Evolutionary conservation across 2,113 vertebrate species (phyloP).

Genomic region (Drymodes brunneopygia): DNA sequence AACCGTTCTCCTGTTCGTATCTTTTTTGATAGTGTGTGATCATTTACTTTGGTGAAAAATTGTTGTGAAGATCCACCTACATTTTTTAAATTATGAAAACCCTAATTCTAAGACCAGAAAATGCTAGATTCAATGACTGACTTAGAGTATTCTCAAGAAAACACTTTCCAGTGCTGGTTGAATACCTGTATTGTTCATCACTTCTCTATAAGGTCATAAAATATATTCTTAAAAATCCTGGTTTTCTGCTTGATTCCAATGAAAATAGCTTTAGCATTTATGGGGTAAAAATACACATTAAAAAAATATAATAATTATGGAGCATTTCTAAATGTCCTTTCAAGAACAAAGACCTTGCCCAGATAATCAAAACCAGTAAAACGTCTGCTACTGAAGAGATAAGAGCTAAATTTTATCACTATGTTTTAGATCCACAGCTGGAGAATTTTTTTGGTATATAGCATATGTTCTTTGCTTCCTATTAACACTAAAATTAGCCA

Average conservation of each 20-base stretch:
- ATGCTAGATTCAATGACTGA: neutral
- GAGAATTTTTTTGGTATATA: neutral
- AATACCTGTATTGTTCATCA: neutral
- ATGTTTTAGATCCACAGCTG: neutral
- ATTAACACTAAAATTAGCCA: neutral
- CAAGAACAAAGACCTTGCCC: neutral
- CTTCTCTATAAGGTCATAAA: neutral
- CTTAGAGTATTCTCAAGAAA: neutral
- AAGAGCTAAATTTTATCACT: neutral
- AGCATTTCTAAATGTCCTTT: neutral
- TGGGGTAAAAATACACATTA: rapidly evolving
- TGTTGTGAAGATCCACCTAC: neutral
- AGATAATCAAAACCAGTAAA: neutral
- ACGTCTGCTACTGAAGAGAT: neutral
- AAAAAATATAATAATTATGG: neutral
- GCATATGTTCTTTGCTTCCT: neutral
- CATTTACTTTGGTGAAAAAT: neutral
- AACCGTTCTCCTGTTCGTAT: neutral
- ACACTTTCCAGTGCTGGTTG: neutral
- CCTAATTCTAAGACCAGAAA: neutral
- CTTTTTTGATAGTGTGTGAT: neutral
- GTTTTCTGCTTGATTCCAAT: neutral
- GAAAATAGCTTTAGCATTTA: neutral
- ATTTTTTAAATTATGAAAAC: neutral
- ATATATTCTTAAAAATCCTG: neutral